Base-by-base conservation (phyloP, 2,888 invertebrate genomes). In the Rhogogaster chlorosoma region DNA sequence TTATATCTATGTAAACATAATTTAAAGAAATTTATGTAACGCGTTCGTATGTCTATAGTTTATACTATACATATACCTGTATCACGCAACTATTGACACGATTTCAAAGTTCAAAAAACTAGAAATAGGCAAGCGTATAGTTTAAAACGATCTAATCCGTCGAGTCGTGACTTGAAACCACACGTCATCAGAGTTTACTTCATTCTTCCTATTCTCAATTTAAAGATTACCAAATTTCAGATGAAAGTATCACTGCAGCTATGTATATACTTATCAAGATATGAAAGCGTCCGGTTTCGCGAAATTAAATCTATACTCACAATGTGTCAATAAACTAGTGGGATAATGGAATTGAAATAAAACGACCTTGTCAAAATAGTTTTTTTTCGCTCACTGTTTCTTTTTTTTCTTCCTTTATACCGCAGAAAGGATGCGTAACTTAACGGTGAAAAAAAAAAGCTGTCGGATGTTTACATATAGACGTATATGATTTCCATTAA, bases 11-110 rank as follows among this genome's bases (percentile, higher is more conserved):
- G 26, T 32, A 67, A 15, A 29, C 7, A 67, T 32, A 29, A 29
- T 67, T 29, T 32, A 67, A 67, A 67, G 67, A 67, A 67, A 26
- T 67, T 67, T 67, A 67, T 67, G 67, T 32, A 70, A 70, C 70
- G 32, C 26, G 70, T 70, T 18, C 26, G n/a, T 70, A 70, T 36
- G 32, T 15, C 18, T 70, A 32, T 70, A 70, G 7, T 70, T 18
- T 36, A 70, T 32, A n/a, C 36, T 70, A 36, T 70, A 32, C 29
- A 64, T 64, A 32, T 18, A 36, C 3, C 70, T 70, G 1, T 70
- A 36, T 29, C 18, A 15, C 70, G 36, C 61, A 70, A 36, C 36
- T 29, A 7, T 70, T 70, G 70, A 70, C n/a, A 70, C 61, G 26
- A 61, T 61, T 61, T 61, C 61, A 26, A 61, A 61, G 61, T 61